These are phyloP conservation scores for Ephialtes manifestator DNA, from an alignment of 2,888 invertebrate genomes.

Conservation along the genomic window DNA sequence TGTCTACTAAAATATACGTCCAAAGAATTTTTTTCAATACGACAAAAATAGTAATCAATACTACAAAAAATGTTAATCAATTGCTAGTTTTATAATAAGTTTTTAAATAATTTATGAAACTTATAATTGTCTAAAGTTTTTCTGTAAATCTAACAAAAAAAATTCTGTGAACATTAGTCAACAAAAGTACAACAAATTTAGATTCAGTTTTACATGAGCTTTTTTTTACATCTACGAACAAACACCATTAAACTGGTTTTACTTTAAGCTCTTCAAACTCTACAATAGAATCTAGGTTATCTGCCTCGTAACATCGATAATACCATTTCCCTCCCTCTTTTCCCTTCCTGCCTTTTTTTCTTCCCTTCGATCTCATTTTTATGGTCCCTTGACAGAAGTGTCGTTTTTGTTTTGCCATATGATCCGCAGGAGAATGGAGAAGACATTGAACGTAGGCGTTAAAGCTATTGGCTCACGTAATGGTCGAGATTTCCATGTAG, in stretches of 20 bases:
- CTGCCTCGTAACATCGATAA: not conserved
- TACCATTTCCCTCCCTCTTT: not conserved
- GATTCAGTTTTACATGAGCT: not conserved
- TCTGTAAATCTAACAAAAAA: no score
- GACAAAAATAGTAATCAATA: no score
- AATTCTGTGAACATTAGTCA: no score
- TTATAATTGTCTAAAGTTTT: no score
- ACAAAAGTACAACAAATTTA: not conserved
- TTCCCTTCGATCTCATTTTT: not conserved
- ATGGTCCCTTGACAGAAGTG: not conserved
- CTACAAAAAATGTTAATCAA: no score
- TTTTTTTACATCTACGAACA: not conserved
- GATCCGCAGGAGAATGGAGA: not conserved
- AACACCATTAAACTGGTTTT: not conserved
- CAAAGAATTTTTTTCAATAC: no score
- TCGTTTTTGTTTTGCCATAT: not conserved
- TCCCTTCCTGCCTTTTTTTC: not conserved
- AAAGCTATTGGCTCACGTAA: not conserved
- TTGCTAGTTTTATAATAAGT: no score
- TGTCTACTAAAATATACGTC: no score
- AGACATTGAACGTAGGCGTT: not conserved
- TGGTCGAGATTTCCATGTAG: not conserved
- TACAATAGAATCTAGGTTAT: not conserved
- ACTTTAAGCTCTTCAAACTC: slow-evolving; percentile 14
- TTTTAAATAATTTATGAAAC: no score